Base-by-base conservation (phyloP, 2,797 vertebrate species). In the Gobionotothen gibberifrons region DNA sequence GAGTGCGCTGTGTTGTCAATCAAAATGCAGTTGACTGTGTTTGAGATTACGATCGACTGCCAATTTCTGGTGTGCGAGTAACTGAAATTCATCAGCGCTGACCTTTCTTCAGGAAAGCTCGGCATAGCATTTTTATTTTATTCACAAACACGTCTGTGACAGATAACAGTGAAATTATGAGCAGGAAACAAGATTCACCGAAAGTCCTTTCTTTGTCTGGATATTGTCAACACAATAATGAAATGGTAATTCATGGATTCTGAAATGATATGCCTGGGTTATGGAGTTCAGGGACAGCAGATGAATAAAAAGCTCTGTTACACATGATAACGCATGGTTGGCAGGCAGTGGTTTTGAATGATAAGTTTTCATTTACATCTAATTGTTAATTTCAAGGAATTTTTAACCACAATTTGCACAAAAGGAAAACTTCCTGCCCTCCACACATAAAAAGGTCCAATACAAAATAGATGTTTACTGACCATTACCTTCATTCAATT, bases 41-140 rank as follows among this genome's bases (percentile, higher is more conserved):
- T 65, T 69, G 43, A 76, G 78, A 85, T 87, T 71, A 43, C 47
- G 22, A 84, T 78, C 54, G 36, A 47, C 78, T 64, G 48, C 32
- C 71, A 74, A 47, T 68, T 80, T 68, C 56, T 64, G 56, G 39
- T 7, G 19, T 22, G 19, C 19, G 0, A 72, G 80, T 78, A 22
- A 87, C 48, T 87, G 55, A 74, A 82, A 85, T 86, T 61, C 63
- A 84, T 79, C 79, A 65, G 61, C 15, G 1, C 9, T 73, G 84
- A 84, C 82, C 79, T 90, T 88, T 86, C 61, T 76, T 60, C 16
- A 3, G n/a, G 15, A 62, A 56, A 49, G 49, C 6, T 9, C 11
- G 19, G 51, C 47, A 49, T 19, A 22, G 32, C 67, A 19, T 78
- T 67, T 65, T 57, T 36, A 64, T 84, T 83, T 72, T 54, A 74